Base-by-base conservation (phyloP, 1,140 invertebrate genomes). In the Tetragonula clypearis region DNA sequence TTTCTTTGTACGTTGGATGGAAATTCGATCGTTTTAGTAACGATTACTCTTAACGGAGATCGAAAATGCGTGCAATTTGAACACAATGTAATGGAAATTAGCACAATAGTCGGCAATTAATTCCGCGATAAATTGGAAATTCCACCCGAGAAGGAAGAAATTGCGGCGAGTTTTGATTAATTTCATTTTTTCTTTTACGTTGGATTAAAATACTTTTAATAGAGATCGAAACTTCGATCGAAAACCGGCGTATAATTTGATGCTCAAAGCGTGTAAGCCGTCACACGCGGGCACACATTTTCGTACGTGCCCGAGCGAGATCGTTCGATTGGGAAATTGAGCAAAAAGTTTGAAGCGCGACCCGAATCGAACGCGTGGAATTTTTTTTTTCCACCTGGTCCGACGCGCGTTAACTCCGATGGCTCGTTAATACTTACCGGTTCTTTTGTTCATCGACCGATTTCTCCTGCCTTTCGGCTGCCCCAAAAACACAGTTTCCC, bases 41-140 rank as follows among this genome's bases (percentile, higher is more conserved):
- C 30, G 30, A 35, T 35, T 35, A 35, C 2, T 35, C 2, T 35
- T 35, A 35, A 35, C 30, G 2, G 30, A 35, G 30, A 35, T 35
- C 30, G 30, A 35, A 35, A 35, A 35, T 35, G 1, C 30, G 30
- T 35, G 2, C 30, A 35, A 35, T 35, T 35, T 35, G 30, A 35
- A 35, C 30, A 35, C 30, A 35, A 35, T 35, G 30, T 35, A 35
- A 35, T 35, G 30, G 30, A 35, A 35, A 35, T 35, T 35, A 35
- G 30, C 30, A 4, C 41, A 17, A 19, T 35, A 21, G n/a, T 8
- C 19, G 65, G 72, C 60, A 76, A 76, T 76, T 82, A 68, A 82
- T 82, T 68, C 62, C 73, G 30, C 49, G 72, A 62, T 56, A 76
- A 76, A 76, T 76, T 82, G 49, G 72, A 76, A 82, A 82, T 82